phyloP scores from a whole-genome alignment of 2,113 vertebrate genomes.

The Nanger granti region DNA sequence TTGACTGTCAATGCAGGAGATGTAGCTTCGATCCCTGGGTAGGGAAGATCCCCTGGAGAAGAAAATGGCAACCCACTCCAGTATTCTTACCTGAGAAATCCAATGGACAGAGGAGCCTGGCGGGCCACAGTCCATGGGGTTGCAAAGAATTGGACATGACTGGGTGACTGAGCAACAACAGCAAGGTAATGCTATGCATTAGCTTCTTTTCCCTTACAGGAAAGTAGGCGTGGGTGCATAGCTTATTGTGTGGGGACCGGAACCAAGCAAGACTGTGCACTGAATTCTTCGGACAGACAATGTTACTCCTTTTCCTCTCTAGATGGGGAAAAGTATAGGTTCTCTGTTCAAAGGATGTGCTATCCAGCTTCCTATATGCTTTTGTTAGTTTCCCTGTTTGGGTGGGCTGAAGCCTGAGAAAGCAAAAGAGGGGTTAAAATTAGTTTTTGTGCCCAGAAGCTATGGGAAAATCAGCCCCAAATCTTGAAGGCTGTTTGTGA shows the following conservation, averaged over 20 bases:
- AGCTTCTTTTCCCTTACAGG: neutral
- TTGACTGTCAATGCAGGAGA: neutral
- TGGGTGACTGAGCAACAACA: neutral
- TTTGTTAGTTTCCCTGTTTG: neutral
- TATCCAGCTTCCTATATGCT: neutral
- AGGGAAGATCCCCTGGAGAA: neutral
- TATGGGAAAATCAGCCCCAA: neutral
- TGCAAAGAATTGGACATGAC: neutral
- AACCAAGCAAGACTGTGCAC: neutral
- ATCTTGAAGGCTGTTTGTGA: neutral
- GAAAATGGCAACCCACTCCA: neutral
- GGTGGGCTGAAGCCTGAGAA: neutral
- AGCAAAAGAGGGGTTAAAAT: neutral
- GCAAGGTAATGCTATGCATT: neutral
- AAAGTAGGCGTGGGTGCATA: neutral
- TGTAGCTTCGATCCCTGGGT: neutral
- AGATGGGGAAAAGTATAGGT: neutral
- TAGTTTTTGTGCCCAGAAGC: neutral
- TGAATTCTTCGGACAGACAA: neutral
- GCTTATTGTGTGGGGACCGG: neutral
- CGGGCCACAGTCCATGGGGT: neutral
- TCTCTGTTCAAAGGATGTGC: neutral
- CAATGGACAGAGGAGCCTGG: neutral
- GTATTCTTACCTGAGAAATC: neutral
- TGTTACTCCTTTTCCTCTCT: neutral